Percentiles rank a stretch among this genome's conserved stretches.
Conservation (phyloP, 1,140 invertebrate genomes). For the Pseudomyrmex dendroicus region DNA sequence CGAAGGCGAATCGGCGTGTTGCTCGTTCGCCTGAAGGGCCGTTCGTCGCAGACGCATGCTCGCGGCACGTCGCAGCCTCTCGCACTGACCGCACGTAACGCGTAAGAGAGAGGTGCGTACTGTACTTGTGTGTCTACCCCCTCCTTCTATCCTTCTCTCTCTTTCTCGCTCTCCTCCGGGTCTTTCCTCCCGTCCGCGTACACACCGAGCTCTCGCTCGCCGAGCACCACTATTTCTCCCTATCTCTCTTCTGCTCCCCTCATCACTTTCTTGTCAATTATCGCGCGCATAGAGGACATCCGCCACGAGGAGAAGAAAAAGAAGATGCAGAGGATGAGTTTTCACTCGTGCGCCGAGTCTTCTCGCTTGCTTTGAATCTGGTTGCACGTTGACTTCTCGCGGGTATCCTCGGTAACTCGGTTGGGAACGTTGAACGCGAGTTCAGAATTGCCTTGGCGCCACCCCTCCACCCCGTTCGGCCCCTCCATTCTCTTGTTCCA, state of each 20-base stretch:
- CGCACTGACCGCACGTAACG: constrained; percentile 76
- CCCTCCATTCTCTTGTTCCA: constrained; percentile 64
- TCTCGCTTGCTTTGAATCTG: constrained; percentile 64
- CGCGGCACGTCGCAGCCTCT: constrained; percentile 74
- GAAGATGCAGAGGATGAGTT: neutral
- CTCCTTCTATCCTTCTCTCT: constrained; percentile 57
- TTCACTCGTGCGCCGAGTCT: constrained; percentile 46
- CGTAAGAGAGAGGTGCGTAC: constrained; percentile 73
- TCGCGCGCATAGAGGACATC: constrained; percentile 27
- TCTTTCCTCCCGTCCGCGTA: neutral
- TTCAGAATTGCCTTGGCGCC: constrained; percentile 84
- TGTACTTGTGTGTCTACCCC: constrained; percentile 64
- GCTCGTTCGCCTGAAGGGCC: constrained; percentile 71
- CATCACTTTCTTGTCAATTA: constrained; percentile 56
- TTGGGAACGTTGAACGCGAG: constrained; percentile 80
- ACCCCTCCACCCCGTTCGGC: constrained; percentile 78
- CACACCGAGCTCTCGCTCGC: constrained; percentile 28
- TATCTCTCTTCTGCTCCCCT: constrained; percentile 15
- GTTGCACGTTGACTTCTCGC: constrained; percentile 78
- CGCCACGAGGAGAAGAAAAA: neutral
- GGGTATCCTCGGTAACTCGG: constrained; percentile 81
- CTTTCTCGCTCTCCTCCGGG: constrained; percentile 41
- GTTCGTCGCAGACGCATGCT: constrained; percentile 73
- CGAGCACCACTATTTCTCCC: constrained; percentile 28
- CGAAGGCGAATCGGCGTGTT: constrained; percentile 69